phyloP scores from a whole-genome alignment of 1,140 invertebrate genomes.

The Trichoplusia ni region DNA sequence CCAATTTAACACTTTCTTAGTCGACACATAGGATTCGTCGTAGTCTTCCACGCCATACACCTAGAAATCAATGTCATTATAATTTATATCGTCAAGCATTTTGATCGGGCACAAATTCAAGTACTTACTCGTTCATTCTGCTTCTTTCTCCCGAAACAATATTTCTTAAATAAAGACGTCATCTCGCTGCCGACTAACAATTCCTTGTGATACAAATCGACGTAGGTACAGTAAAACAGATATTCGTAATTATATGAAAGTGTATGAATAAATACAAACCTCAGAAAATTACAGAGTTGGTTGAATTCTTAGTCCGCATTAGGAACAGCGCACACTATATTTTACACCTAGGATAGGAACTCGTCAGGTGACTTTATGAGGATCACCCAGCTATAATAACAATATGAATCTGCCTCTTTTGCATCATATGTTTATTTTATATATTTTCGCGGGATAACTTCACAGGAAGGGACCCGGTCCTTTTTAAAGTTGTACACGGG shows the following conservation, averaged over 20 bases:
- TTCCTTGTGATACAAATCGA: background rate
- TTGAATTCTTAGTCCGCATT: background rate
- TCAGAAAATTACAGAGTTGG: background rate
- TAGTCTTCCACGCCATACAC: conserved; percentile 7
- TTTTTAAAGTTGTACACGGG: too few species aligned
- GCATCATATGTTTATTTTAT: too few species aligned
- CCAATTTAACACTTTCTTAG: conserved; percentile 18
- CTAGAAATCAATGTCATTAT: too few species aligned
- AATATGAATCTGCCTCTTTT: too few species aligned
- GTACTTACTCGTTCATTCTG: background rate
- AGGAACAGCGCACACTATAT: background rate
- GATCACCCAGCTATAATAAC: too few species aligned
- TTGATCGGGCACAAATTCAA: too few species aligned
- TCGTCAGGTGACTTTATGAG: too few species aligned
- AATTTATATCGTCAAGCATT: too few species aligned
- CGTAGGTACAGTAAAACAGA: background rate
- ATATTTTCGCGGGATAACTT: too few species aligned
- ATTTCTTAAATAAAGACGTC: background rate
- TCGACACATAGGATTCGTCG: conserved; percentile 10
- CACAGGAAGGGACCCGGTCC: too few species aligned
- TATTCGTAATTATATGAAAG: background rate
- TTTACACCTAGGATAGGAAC: too few species aligned
- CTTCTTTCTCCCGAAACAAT: background rate
- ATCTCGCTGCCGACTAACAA: background rate
- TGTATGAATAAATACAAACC: background rate